phyloP scores from a whole-genome alignment of 2,888 invertebrate genomes.

The Agonopterix arenella region DNA sequence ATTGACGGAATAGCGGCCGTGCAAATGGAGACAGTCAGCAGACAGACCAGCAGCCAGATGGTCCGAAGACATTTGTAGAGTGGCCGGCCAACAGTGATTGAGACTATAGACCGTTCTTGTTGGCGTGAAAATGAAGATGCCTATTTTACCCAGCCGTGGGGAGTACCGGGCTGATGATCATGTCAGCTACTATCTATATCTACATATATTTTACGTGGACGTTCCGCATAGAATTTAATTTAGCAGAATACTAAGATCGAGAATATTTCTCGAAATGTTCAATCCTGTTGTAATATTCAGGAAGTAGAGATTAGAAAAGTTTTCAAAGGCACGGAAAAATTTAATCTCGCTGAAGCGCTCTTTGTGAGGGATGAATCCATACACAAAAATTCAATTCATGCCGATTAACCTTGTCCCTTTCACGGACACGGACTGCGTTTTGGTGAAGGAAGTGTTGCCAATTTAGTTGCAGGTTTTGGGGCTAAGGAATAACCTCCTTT shows the following conservation, averaged over 20 bases:
- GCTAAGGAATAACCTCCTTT: too few species aligned
- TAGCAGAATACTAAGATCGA: too few species aligned
- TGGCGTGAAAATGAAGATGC: neutral
- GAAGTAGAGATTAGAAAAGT: slow-evolving; percentile 5
- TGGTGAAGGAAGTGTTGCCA: neutral
- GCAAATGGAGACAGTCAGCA: too few species aligned
- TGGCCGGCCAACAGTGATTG: neutral
- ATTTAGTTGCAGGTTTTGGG: too few species aligned
- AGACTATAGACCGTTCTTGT: neutral
- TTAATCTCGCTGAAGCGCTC: slow-evolving; percentile 20
- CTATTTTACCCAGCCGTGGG: neutral
- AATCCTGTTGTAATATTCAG: too few species aligned
- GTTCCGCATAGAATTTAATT: too few species aligned
- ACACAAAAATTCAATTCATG: slow-evolving; percentile 24
- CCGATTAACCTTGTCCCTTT: slow-evolving; percentile 27
- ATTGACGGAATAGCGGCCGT: too few species aligned
- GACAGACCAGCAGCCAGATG: too few species aligned
- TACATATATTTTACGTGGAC: too few species aligned
- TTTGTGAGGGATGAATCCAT: slow-evolving; percentile 23
- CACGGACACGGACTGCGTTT: slow-evolving; percentile 8
- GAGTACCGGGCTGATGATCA: neutral
- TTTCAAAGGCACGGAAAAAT: slow-evolving; percentile 24
- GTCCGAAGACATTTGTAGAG: neutral
- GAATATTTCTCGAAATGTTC: too few species aligned
- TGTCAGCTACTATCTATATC: too few species aligned